Base-by-base conservation (phyloP, 1,140 invertebrate genomes). In the Magallana gigas region DNA sequence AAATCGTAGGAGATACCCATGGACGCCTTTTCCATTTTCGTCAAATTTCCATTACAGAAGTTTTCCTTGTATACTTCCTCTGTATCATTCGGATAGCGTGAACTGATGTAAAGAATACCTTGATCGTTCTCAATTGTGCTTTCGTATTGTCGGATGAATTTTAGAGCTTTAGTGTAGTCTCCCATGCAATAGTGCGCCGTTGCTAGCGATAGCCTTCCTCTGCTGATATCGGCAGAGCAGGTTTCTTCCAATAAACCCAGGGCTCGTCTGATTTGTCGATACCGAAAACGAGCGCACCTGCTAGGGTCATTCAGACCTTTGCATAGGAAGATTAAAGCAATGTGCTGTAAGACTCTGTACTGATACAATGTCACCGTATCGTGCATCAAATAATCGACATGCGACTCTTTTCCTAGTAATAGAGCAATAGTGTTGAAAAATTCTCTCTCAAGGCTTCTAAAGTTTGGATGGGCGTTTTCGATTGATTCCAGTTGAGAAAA, bases 11-110 rank as follows among this genome's bases (percentile, higher is more conserved):
- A 57, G 57, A 58, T 48, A 8, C 14, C 81, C 57, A 57, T 57
- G 16, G 81, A 83, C n/a, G 81, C 81, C 16, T 83, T 83, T n/a
- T 83, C 14, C 18, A 57, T 14, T 83, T 56, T 56, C 16, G 81
- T 23, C 9, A 83, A 83, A 83, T 11, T 83, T 14, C 81, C 57
- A 23, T 58, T 58, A n/a, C 81, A 57, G 48, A 83, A 83, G 57
- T 57, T n/a, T 1, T 8, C n/a, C 36, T 23, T 57, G 81, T 57
- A 83, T 83, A 4, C 81, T 57, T 76, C 68, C 2, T 56, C 16
- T 4, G 18, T 57, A 9, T n/a, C 48, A 83, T 83, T 57, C 57
- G 48, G 48, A 58, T 57, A 57, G n/a, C 48, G 12, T 0, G 81
- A n/a, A n/a, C 57, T 57, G 18, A 83, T 16, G 57, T 57, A 83